A percentile compares a stretch with the other conserved stretches of the same genome.
phyloP scores from a whole-genome alignment of 1,140 invertebrate genomes.

The Drosophila ogumai region DNA sequence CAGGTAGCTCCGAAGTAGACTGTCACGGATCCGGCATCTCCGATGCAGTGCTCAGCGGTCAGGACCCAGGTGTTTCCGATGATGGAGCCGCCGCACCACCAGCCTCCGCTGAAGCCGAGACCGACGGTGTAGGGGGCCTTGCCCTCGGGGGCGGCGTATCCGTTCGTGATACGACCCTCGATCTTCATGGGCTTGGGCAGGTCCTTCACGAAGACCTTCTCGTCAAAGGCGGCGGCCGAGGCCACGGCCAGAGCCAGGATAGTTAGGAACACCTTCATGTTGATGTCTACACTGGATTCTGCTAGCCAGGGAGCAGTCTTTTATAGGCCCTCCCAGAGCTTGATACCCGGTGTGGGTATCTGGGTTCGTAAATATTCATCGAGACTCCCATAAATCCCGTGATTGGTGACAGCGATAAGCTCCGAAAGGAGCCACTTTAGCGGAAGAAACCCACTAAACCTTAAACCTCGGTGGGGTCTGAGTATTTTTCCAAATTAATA shows the following conservation, averaged over 20 bases:
- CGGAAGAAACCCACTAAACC: not conserved
- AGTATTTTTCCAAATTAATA: not conserved
- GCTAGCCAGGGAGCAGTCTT: slow-evolving; percentile 16
- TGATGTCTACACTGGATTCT: slow-evolving; percentile 47
- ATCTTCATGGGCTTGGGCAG: slow-evolving; percentile 43
- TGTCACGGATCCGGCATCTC: slow-evolving; percentile 16
- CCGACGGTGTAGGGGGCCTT: not conserved
- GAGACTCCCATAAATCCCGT: no score
- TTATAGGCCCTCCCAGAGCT: slow-evolving; percentile 7
- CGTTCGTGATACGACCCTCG: slow-evolving; percentile 74
- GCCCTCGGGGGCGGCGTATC: slow-evolving; percentile 7
- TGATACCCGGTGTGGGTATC: not conserved
- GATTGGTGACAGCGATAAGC: not conserved
- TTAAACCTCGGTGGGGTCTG: not conserved
- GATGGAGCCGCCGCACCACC: slow-evolving; percentile 1
- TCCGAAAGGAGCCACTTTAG: not conserved
- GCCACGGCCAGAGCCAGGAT: slow-evolving; percentile 44
- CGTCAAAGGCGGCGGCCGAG: slow-evolving; percentile 32
- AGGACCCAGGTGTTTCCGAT: slow-evolving; percentile 11
- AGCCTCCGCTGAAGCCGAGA: slow-evolving; percentile 2
- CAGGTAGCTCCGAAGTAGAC: slow-evolving; percentile 31
- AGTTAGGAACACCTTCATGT: slow-evolving; percentile 50
- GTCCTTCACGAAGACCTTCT: slow-evolving; percentile 44
- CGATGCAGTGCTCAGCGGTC: slow-evolving; percentile 29
- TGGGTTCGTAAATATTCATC: no score